phyloP scores from a whole-genome alignment of 2,797 vertebrate genomes.

The Molossus molossus region DNA sequence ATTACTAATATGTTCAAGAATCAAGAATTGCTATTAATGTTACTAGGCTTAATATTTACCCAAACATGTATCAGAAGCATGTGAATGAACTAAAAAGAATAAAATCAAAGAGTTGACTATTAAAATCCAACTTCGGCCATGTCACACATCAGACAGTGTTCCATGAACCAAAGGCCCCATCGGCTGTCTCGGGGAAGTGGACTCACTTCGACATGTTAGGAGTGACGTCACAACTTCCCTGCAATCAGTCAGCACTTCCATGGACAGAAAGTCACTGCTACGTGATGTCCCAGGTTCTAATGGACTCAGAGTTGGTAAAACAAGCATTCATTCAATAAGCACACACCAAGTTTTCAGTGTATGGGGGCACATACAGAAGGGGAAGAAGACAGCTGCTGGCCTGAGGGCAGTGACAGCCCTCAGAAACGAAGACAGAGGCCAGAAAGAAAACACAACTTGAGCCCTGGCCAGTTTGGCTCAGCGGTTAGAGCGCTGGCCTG shows the following conservation, averaged over 20 bases:
- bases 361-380: rapidly evolving
- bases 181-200: background rate
- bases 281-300: background rate
- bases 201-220: background rate
- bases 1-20: background rate
- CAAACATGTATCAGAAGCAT: background rate
- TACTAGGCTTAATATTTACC: background rate
- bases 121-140: background rate
- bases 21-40: background rate
- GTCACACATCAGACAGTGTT: background rate
- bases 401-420: background rate
- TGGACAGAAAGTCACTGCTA: background rate
- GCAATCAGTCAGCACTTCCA: background rate
- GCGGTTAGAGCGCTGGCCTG: too few relatives aligned
- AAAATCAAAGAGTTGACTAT: background rate
- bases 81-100: constrained; percentile 23
- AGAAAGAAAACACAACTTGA: background rate
- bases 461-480: too few relatives aligned
- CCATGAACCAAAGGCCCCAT: background rate
- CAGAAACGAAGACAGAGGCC: background rate
- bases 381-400: background rate
- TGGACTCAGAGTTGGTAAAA: background rate
- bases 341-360: background rate
- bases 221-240: background rate
- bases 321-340: background rate